A percentile compares a stretch with the other conserved stretches of the same genome.
Evolutionary conservation across 1,140 invertebrate species (phyloP).

Genomic region (Atopsyche davidsoni): DNA sequence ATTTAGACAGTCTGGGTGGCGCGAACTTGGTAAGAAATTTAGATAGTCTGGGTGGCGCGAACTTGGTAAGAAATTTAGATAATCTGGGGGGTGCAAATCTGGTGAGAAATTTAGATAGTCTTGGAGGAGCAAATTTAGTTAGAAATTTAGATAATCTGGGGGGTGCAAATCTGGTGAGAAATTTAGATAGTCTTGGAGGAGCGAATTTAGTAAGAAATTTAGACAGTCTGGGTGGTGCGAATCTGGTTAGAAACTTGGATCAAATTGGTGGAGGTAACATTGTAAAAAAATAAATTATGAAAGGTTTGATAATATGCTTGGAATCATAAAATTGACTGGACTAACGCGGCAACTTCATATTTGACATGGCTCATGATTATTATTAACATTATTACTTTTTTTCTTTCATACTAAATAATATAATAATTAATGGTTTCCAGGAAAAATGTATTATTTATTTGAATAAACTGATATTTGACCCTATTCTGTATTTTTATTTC

Average conservation of each 20-base stretch:
- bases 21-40: constrained; percentile 44
- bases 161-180: constrained; percentile 43
- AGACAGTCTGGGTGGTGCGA: constrained; percentile 32
- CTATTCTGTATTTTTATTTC: no score
- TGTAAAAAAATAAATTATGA: constrained; percentile 36
- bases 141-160: constrained; percentile 43
- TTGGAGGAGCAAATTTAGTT: constrained; percentile 42
- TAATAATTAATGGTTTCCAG: no score
- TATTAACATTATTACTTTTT: no score
- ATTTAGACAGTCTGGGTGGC: constrained; percentile 42
- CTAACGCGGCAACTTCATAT: no score
- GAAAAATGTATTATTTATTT: no score
- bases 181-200: constrained; percentile 34
- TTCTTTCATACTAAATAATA: no score
- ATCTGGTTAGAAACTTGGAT: constrained; percentile 32
- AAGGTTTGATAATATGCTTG: no score
- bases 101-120: constrained; percentile 40
- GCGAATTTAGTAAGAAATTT: constrained; percentile 33
- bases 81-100: constrained; percentile 33
- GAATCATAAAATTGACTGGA: no score
- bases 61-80: constrained; percentile 40
- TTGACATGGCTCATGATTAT: no score
- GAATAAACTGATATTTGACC: no score
- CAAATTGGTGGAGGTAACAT: constrained; percentile 33
- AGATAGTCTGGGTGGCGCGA: constrained; percentile 44